Conservation (phyloP, 2,797 vertebrate species). For the Paramormyrops hopkinsi region DNA sequence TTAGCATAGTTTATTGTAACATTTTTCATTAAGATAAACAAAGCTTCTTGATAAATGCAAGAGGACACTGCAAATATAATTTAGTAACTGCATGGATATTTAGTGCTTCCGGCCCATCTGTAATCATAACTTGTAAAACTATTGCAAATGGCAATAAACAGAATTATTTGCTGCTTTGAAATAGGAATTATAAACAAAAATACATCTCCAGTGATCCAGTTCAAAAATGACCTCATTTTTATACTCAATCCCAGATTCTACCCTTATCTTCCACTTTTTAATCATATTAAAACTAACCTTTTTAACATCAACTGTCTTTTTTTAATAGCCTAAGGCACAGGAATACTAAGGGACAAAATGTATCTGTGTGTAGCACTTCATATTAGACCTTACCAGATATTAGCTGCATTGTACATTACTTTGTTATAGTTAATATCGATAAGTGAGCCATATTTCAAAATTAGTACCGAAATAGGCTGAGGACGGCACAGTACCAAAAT, state of each 20-base stretch:
- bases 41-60: not conserved
- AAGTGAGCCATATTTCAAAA: not conserved
- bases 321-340: conserved; percentile 68
- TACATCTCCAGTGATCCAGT: not conserved
- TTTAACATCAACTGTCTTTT: not conserved
- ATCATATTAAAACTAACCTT: not conserved
- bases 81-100: not conserved
- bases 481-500: not conserved
- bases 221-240: not conserved
- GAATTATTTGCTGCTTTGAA: not conserved
- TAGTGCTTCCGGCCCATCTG: not conserved
- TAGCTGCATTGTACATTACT: not conserved
- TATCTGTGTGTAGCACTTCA: conserved; percentile 54
- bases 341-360: conserved; percentile 60
- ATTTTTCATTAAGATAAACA: conserved; percentile 66
- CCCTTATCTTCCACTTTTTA: not conserved
- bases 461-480: not conserved
- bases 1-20: conserved; percentile 62
- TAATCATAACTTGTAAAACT: not conserved
- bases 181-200: not conserved
- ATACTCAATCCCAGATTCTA: not conserved
- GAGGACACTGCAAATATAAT: not conserved
- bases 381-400: conserved; percentile 1
- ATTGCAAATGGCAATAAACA: not conserved
- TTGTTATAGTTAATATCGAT: not conserved